Percentiles rank a stretch among this genome's conserved stretches.
Conservation (phyloP, 1,140 invertebrate genomes). For the Drosophila tristis region DNA sequence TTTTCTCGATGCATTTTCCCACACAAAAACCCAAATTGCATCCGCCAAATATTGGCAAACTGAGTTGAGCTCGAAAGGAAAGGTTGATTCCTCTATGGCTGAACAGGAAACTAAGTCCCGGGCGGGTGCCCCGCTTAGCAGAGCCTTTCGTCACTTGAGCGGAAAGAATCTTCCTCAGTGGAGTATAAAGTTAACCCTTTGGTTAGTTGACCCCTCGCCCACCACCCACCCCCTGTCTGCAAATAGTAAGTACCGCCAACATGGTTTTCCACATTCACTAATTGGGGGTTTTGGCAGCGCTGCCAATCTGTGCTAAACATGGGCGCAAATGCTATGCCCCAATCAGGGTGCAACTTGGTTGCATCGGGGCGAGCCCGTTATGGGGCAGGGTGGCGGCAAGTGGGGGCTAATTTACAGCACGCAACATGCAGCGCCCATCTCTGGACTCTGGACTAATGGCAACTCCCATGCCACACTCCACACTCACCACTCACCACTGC, state of each 20-base stretch:
- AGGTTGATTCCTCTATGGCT: neutral
- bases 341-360: constrained; percentile 17
- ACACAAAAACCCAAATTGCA: constrained; percentile 35
- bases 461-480: neutral
- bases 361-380: constrained; percentile 50
- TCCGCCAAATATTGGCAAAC: constrained; percentile 41
- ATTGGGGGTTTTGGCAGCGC: constrained; percentile 46
- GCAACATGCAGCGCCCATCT: constrained; percentile 52
- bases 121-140: too few relatives aligned
- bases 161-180: too few relatives aligned
- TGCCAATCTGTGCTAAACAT: constrained; percentile 45
- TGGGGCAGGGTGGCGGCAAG: constrained; percentile 3
- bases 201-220: too few relatives aligned
- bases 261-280: constrained; percentile 14
- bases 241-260: neutral
- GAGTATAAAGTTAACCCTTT: too few relatives aligned
- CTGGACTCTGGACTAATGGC: neutral
- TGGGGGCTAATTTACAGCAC: constrained; percentile 68
- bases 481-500: neutral
- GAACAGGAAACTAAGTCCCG: too few relatives aligned
- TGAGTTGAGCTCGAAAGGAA: constrained; percentile 16
- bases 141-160: too few relatives aligned
- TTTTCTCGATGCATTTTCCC: constrained; percentile 45
- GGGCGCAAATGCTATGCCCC: constrained; percentile 42
- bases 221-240: neutral